Evolutionary conservation across 1,140 invertebrate genomes (phyloP).

Genomic region (Dolichoris vasculosae): DNA sequence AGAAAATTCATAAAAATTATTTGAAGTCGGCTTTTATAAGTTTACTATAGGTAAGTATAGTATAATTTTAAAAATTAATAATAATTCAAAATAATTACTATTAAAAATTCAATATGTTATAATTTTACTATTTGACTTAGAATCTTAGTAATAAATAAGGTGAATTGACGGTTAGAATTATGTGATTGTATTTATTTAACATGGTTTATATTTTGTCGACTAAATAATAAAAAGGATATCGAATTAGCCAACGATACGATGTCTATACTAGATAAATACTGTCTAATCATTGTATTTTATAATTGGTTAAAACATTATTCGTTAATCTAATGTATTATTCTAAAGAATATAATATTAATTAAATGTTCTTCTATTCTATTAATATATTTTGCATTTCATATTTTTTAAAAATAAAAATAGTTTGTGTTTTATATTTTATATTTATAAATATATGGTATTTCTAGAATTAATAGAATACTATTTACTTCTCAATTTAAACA

Average conservation of each 20-base stretch:
- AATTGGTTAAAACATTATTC: background rate
- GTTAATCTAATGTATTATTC: background rate
- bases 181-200: background rate
- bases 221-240: background rate
- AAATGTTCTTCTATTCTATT: background rate
- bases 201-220: background rate
- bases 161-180: background rate
- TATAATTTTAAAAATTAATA: too few species aligned
- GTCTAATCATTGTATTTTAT: background rate
- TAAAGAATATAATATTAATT: background rate
- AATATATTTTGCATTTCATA: too few species aligned
- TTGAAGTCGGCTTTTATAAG: too few species aligned
- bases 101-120: background rate
- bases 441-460: too few species aligned
- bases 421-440: too few species aligned
- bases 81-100: background rate
- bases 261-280: constrained; percentile 5
- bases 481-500: constrained; percentile 23
- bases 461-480: constrained; percentile 4
- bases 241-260: background rate
- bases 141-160: background rate
- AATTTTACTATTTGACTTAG: background rate
- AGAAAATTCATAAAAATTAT: too few species aligned
- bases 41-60: too few species aligned
- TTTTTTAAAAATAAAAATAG: too few species aligned